These are phyloP conservation scores for Steinernema scapterisci DNA, from an alignment of 2,888 invertebrate species.

Conservation along the genomic window DNA sequence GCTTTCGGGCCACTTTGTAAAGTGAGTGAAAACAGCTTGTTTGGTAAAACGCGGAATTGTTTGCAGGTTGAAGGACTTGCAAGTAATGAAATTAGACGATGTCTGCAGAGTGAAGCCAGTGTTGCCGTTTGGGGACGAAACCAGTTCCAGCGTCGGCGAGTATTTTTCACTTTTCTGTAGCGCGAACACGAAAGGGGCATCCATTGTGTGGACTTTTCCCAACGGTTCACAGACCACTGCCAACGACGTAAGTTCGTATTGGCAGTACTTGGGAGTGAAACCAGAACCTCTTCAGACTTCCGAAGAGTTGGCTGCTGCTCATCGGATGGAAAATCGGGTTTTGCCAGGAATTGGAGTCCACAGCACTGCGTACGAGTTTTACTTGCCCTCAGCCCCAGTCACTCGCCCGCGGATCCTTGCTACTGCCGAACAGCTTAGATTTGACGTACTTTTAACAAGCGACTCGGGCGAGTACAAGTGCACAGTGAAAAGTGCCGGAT, in stretches of 20 bases:
- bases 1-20: constrained; percentile 1
- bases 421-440: constrained; percentile 45
- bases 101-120: constrained; percentile 36
- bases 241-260: constrained; percentile 32
- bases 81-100: neutral
- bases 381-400: neutral
- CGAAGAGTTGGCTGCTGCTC: neutral
- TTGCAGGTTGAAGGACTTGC: neutral
- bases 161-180: constrained; percentile 50
- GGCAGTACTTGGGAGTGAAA: no score
- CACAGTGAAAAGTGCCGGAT: neutral
- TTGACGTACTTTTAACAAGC: constrained; percentile 37
- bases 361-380: constrained; percentile 10
- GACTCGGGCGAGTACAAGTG: constrained; percentile 51
- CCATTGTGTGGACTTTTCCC: constrained; percentile 42
- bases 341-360: neutral
- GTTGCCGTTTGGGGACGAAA: constrained; percentile 43
- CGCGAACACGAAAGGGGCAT: constrained; percentile 33
- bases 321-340: constrained; percentile 11
- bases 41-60: neutral
- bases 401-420: constrained; percentile 38
- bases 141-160: constrained; percentile 42
- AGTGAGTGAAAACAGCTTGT: neutral
- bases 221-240: constrained; percentile 41
- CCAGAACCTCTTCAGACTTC: neutral